Evolutionary conservation across 2,797 vertebrate genomes (phyloP), one percentile per base, ranked within the genome.

Genomic region (Dipus sagitta): DNA sequence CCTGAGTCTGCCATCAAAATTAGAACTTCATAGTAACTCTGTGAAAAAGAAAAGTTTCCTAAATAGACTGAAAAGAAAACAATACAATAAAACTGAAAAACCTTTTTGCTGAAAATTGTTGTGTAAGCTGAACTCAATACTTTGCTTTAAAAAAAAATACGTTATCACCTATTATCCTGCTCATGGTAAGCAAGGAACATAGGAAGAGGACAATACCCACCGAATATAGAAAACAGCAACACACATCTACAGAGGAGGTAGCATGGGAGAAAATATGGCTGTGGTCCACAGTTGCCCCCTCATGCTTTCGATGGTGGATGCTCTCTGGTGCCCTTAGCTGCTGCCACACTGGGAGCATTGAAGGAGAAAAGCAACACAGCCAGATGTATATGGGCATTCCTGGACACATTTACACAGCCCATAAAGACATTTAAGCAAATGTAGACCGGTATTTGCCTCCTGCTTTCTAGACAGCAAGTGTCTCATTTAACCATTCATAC

Each of bases 231-330:
- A 26, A 4, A 30, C 26, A 38, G 30, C n/a, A 68, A 89, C 28
- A 54, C 32, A 42, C 70, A 58, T 23, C 17, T 47, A 1, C 28
- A 72, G 17, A 75, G 26, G 23, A 2, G 2, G 7, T 28, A 30
- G 0, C 6, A 20, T 68, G 21, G 7, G 9, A 18, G 34, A 28
- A 80, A 72, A 79, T 11, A 38, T 0, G 1, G 42, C 58, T 15
- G 3, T 20, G 2, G 0, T 15, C 15, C 21, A 38, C 26, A 58
- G 5, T 42, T 3, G 14, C 20, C 23, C 58, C n/a, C 32, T n/a
- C 0, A 0, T 20, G 3, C 4, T 12, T 2, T 74, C 42, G 32
- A 9, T 21, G 42, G 23, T 12, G 23, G 14, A 20, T 47, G 13
- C 0, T n/a, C 28, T 47, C 18, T 74, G 24, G 24, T 74, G 20